phyloP scores from a whole-genome alignment of 2,888 invertebrate genomes.

The Malthinus flaveolus region DNA sequence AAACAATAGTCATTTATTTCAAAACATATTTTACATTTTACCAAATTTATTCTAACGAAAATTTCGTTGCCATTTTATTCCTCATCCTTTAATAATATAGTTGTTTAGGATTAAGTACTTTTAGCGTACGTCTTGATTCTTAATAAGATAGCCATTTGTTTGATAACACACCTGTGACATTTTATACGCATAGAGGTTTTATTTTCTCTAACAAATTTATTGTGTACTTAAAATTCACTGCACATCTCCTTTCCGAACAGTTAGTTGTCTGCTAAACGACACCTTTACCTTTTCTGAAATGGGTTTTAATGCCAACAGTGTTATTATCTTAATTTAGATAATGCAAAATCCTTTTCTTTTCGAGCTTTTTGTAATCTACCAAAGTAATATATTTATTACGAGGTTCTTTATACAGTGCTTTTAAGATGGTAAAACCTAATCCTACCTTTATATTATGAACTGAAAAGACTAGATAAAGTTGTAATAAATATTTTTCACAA shows the following conservation, averaged over 20 bases:
- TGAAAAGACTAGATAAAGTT: no score
- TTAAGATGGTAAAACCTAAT: no score
- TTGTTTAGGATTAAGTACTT: slow-evolving; percentile 38
- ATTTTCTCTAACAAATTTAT: slow-evolving; percentile 23
- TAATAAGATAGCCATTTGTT: slow-evolving; percentile 39
- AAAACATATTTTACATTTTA: slow-evolving; percentile 39
- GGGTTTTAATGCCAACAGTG: slow-evolving; percentile 6
- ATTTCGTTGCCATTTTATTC: slow-evolving; percentile 41
- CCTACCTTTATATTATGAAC: no score
- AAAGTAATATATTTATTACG: no score
- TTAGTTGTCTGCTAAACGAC: slow-evolving; percentile 21
- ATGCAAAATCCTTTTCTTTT: slow-evolving; percentile 4
- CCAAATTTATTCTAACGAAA: slow-evolving; percentile 43
- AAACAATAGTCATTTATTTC: slow-evolving; percentile 33
- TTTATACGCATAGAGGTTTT: slow-evolving; percentile 20
- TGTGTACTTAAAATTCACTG: slow-evolving; percentile 23
- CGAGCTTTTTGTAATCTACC: no score
- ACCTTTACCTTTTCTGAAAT: slow-evolving; percentile 10
- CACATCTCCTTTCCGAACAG: slow-evolving; percentile 15
- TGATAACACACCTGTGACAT: slow-evolving; percentile 34
- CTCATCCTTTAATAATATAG: slow-evolving; percentile 29
- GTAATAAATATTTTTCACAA: no score
- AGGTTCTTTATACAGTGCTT: no score
- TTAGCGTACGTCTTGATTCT: slow-evolving; percentile 38
- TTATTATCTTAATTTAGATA: slow-evolving; percentile 7